These are phyloP conservation scores for Megamerina dolium DNA, from an alignment of 2,888 invertebrate species.

Conservation along the genomic window DNA sequence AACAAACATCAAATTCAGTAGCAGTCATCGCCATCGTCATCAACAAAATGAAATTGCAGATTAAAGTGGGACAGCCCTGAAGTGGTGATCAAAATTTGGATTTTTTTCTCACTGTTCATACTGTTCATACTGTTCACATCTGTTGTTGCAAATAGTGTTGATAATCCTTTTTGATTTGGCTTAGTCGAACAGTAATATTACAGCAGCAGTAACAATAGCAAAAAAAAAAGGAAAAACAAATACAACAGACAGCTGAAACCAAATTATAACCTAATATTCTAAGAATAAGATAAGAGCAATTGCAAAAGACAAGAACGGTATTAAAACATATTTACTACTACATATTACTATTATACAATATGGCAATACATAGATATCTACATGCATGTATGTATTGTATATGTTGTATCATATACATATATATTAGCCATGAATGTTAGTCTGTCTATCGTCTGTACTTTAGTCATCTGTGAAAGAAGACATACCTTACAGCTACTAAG, in stretches of 20 bases:
- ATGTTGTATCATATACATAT: too few relatives aligned
- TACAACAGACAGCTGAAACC: not conserved
- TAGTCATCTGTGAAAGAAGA: too few relatives aligned
- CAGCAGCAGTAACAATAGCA: not conserved
- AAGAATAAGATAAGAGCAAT: too few relatives aligned
- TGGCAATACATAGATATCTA: too few relatives aligned
- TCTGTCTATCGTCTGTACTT: too few relatives aligned
- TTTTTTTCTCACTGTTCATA: not conserved
- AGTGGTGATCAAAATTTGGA: not conserved
- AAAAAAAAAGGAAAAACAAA: not conserved
- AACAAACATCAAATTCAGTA: not conserved
- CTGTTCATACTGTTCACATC: not conserved
- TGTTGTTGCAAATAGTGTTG: not conserved
- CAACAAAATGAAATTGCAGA: too few relatives aligned
- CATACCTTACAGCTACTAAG: too few relatives aligned
- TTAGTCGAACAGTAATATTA: not conserved
- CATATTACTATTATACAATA: too few relatives aligned
- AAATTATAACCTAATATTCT: too few relatives aligned
- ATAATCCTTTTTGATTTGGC: not conserved
- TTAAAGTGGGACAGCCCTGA: not conserved
- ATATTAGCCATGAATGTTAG: too few relatives aligned
- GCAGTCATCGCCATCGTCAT: not conserved
- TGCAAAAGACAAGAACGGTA: too few relatives aligned
- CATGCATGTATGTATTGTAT: too few relatives aligned
- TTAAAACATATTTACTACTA: not conserved